Evolutionary conservation across 2,888 invertebrate species (phyloP).

Genomic region (Andrena flavipes): DNA sequence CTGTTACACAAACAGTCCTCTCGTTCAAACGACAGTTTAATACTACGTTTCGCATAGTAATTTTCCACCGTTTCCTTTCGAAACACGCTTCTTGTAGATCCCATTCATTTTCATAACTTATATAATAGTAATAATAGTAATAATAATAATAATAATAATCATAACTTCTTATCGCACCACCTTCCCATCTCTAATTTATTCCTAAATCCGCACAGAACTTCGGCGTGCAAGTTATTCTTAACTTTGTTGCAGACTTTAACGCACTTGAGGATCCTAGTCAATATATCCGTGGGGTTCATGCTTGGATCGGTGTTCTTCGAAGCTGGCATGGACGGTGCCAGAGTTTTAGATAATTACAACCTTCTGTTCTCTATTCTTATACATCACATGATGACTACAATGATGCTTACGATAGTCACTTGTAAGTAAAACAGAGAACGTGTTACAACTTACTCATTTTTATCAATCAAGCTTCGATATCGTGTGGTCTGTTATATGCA

Average conservation of each 20-base stretch:
- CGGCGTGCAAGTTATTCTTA: neutral
- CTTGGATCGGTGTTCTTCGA: conserved; percentile 91
- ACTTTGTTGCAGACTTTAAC: conserved; percentile 89
- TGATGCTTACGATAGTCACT: conserved; percentile 95
- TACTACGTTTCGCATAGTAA: neutral
- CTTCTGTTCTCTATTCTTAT: conserved; percentile 96
- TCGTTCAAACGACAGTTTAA: neutral
- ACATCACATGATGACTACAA: conserved; percentile 96
- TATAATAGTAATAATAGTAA: no score
- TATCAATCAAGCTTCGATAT: neutral
- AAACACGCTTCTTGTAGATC: neutral
- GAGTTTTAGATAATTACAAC: conserved; percentile 94
- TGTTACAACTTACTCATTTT: neutral
- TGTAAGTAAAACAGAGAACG: conserved; percentile 87
- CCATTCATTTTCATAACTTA: neutral
- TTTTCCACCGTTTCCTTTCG: neutral
- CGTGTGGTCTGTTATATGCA: neutral
- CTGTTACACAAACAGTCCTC: neutral
- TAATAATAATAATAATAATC: no score
- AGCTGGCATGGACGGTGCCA: conserved; percentile 91
- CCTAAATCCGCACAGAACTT: neutral
- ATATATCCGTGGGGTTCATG: conserved; percentile 91
- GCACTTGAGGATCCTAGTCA: conserved; percentile 91
- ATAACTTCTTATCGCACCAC: neutral
- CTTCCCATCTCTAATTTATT: neutral